Base-by-base conservation (phyloP, 2,113 vertebrate species). In the Campylorhamphus procurvoides region DNA sequence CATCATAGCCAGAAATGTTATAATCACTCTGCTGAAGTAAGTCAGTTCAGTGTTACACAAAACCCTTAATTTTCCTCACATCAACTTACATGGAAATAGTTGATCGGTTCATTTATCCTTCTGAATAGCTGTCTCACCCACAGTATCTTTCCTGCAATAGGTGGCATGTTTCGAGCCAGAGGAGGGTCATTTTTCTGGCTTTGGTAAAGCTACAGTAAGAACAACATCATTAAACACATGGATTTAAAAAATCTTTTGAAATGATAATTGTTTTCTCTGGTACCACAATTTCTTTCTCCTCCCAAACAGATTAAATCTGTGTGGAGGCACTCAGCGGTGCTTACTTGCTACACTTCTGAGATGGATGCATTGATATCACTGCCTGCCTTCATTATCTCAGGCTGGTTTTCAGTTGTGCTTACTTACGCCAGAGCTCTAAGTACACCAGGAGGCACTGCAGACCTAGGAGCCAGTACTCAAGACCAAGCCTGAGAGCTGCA, bases 81-180 rank as follows among this genome's bases (percentile, higher is more conserved):
- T 42, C 76, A 67, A 29, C 98, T 98, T 97, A 99, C 98, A 74
- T 98, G 95, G 56, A 99, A 98, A 96, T 98, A 98, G 60, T 39
- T 92, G 62, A 99, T 98, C 78, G 98, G 98, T 67, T 98, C 98
- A 56, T 98, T 97, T 96, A 99, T 96, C 88, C 97, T 98, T 58
- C 94, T 97, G 92, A 98, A 98, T 18, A 99, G 98, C 80, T 98
- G 97, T 73, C 98, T 98, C 84, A 94, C 98, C 99, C 99, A 99
- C 16, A 97, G 31, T 86, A 99, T 98, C 94, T 95, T 98, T 87
- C 98, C 98, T 86, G 98, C 97, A 80, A 98, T 74, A 12, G 98
- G 98, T 62, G 98, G 98, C 98, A 98, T 98, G 89, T 99, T 98
- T 87, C 98, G 97, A 84, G 97, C 96, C 79, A 99, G 95, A 40